Evolutionary conservation across 2,797 vertebrate species (phyloP).

Genomic region (Eupleurogrammus muticus): DNA sequence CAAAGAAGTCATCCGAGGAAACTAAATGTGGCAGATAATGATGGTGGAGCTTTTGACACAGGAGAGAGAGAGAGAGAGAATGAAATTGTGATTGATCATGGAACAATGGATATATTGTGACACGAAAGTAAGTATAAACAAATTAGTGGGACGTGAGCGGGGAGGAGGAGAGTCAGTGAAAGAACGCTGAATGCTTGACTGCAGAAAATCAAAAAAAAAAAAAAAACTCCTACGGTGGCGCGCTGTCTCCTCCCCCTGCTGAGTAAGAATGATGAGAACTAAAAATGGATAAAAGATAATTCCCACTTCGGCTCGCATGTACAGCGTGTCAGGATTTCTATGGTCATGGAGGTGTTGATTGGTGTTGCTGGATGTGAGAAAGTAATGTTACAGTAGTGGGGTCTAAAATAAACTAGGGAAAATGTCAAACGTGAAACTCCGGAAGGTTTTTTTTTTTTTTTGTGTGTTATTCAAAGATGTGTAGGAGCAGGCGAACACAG

Average conservation of each 20-base stretch:
- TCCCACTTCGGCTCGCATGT: conserved; percentile 36
- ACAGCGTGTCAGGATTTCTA: conserved; percentile 12
- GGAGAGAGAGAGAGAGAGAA: conserved; percentile 5
- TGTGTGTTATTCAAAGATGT: conserved; percentile 25
- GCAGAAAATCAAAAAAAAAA: background rate
- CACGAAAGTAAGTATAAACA: conserved; percentile 25
- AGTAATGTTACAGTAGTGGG: background rate
- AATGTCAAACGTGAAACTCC: conserved; percentile 3
- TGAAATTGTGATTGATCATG: conserved; percentile 46
- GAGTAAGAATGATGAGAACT: conserved; percentile 43
- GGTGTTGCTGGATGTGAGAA: conserved; percentile 30
- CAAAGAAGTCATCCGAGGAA: conserved; percentile 63
- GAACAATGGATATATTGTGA: conserved; percentile 24
- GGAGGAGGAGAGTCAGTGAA: background rate
- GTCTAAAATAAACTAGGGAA: conserved; percentile 6
- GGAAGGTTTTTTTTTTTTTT: conserved; percentile 34
- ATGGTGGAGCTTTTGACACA: conserved; percentile 28
- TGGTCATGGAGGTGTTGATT: conserved; percentile 60
- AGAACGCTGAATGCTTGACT: conserved; percentile 7
- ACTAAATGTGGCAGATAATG: conserved; percentile 58
- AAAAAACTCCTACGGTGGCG: conserved; percentile 18
- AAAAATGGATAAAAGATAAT: conserved; percentile 46
- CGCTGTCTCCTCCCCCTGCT: conserved; percentile 11
- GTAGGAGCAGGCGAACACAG: background rate
- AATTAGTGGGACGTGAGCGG: conserved; percentile 8